Evolutionary conservation across 2,888 invertebrate species (phyloP).

Genomic region (Acanthosoma haemorrhoidale): DNA sequence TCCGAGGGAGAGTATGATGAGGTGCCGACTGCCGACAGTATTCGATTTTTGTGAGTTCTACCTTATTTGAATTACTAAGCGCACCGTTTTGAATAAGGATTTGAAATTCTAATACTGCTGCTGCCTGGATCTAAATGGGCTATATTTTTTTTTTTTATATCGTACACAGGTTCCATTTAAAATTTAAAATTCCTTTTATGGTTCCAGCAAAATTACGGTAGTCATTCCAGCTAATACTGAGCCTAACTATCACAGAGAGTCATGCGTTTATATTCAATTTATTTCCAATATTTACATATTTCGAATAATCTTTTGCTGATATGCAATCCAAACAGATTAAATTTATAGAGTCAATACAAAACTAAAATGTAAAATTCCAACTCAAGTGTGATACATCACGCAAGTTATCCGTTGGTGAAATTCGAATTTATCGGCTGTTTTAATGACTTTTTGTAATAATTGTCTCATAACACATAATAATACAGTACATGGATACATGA

Average conservation of each 20-base stretch:
- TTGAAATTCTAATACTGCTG: background rate
- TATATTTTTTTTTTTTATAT: background rate
- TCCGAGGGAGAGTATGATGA: background rate
- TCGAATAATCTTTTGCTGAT: no score
- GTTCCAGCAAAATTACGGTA: background rate
- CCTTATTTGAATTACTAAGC: constrained; percentile 7
- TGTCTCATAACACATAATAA: background rate
- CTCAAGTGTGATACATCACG: background rate
- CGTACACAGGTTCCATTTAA: background rate
- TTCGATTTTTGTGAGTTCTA: background rate
- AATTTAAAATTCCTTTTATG: background rate
- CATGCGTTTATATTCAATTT: no score
- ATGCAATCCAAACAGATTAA: no score
- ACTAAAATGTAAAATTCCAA: no score
- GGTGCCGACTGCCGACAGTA: no score
- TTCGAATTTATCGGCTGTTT: background rate
- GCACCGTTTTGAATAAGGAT: constrained; percentile 6
- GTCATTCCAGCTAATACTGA: no score
- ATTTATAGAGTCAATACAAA: no score
- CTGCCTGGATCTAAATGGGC: background rate
- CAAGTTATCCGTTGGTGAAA: background rate
- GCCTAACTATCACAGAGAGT: no score
- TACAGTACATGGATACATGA: no score
- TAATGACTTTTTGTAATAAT: background rate
- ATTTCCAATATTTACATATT: no score